These are phyloP conservation scores for Parasteatoda tepidariorum DNA, from an alignment of 1,140 invertebrate species.

Conservation along the genomic window DNA sequence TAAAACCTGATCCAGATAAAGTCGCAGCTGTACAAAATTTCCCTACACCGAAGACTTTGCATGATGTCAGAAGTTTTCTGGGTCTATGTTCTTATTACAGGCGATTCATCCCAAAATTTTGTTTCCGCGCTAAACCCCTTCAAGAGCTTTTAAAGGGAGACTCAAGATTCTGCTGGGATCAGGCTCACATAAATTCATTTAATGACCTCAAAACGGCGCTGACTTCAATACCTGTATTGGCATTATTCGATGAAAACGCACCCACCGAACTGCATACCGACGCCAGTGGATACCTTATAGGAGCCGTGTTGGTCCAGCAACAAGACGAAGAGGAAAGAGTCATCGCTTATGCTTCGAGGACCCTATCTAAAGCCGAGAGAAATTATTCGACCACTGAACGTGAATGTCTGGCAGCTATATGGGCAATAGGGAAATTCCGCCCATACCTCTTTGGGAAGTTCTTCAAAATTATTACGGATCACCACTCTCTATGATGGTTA, in stretches of 20 bases:
- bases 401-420: slow-evolving; percentile 64
- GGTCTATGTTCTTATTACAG: slow-evolving; percentile 12
- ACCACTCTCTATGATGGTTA: slow-evolving; percentile 63
- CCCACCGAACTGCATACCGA: background rate
- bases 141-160: slow-evolving; percentile 6
- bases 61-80: slow-evolving; percentile 28
- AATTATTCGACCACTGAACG: slow-evolving; percentile 61
- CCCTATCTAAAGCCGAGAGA: background rate
- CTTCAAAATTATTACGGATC: slow-evolving; percentile 15
- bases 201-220: background rate
- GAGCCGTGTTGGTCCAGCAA: background rate
- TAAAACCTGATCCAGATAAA: background rate
- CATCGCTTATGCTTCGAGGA: background rate
- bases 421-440: slow-evolving; percentile 62
- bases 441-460: slow-evolving; percentile 63
- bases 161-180: background rate
- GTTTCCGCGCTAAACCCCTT: background rate
- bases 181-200: background rate
- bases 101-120: slow-evolving; percentile 12
- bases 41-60: background rate
- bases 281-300: no score
- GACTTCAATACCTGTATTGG: background rate
- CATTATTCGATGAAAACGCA: background rate
- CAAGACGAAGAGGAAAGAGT: no score
- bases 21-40: slow-evolving; percentile 21